Evolutionary conservation across 2,888 invertebrate genomes (phyloP).

Genomic region (Nebria salina): DNA sequence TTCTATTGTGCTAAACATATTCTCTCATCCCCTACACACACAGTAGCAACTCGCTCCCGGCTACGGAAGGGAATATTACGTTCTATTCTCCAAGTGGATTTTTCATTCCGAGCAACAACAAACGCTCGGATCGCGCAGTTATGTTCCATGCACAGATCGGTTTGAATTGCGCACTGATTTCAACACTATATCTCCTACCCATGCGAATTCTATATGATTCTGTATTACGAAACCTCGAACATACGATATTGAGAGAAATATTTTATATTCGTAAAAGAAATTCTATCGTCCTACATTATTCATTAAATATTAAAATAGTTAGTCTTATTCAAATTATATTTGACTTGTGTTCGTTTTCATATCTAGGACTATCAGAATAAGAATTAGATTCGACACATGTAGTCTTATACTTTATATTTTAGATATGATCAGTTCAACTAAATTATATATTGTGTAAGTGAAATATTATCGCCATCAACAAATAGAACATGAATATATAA

Average conservation of each 20-base stretch:
- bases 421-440: not conserved
- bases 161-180: constrained; percentile 21
- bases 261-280: not conserved
- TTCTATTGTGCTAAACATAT: constrained; percentile 9
- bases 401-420: no score
- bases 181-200: not conserved
- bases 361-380: no score
- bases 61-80: constrained; percentile 7
- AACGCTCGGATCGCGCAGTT: not conserved
- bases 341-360: no score
- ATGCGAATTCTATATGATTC: not conserved
- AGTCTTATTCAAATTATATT: no score
- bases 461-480: not conserved
- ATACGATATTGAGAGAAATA: not conserved
- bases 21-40: not conserved
- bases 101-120: not conserved
- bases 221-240: not conserved
- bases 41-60: not conserved
- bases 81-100: not conserved
- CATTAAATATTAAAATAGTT: no score
- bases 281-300: no score
- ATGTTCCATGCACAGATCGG: constrained; percentile 12
- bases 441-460: not conserved
- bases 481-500: not conserved
- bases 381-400: no score